Base-by-base conservation (phyloP, 2,797 vertebrate species). In the Esox lucius region DNA sequence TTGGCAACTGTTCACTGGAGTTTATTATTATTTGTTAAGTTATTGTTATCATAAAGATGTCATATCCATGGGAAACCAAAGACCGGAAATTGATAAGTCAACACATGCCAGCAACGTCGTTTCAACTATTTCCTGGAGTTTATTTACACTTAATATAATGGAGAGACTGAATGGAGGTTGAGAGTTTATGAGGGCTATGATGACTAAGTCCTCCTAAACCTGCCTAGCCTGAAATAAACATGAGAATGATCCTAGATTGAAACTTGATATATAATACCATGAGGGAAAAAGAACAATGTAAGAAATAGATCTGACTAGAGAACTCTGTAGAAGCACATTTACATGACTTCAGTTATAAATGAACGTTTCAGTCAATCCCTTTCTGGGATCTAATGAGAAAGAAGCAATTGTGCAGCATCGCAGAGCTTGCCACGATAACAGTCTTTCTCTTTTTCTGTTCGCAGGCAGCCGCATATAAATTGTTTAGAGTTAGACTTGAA, bases 121-220 rank as follows among this genome's bases (percentile, higher is more conserved):
- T 84, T 85, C 61, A 81, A 84, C 72, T 71, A 56, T 85, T 86
- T 86, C 78, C 80, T 82, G 75, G 71, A 19, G 72, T 83, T 84
- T 88, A 81, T 87, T 85, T 86, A 76, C 78, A 72, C 66, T 78
- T 62, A 24, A 75, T 73, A 78, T 81, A 79, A 19, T 46, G 46
- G 16, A 46, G 78, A 81, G 81, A 72, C 17, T 70, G 22, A 79
- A 66, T 65, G 75, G 48, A 70, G 68, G 70, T 80, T 72, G 64
- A 61, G 78, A n/a, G 77, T 81, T 78, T 80, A 64, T 76, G 31
- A 73, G 19, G 72, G 53, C 48, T 42, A 33, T 56, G 16, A 33
- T 56, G 16, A 61, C 51, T 28, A 59, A 35, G 49, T 17, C 49
- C 15, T 26, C 66, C 5, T 56, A 19, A 66, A 79, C 22, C 13